These are phyloP conservation scores for Leptinotarsa tumamoca DNA, from an alignment of 2,888 invertebrate species.

Conservation along the genomic window DNA sequence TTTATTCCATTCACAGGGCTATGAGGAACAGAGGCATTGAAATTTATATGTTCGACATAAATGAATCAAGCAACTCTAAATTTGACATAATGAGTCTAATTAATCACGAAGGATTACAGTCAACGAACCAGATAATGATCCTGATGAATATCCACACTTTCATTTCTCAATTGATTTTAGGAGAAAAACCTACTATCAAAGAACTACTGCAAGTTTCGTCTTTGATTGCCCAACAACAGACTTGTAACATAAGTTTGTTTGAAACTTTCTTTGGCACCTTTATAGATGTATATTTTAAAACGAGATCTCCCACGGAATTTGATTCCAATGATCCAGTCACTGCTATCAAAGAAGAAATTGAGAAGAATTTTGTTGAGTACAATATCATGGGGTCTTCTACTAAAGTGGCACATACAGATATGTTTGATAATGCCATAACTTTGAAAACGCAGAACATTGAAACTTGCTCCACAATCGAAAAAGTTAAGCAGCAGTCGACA, in stretches of 20 bases:
- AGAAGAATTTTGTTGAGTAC: constrained; percentile 45
- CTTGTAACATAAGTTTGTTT: constrained; percentile 55
- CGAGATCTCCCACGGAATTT: constrained; percentile 58
- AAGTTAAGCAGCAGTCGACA: constrained; percentile 69
- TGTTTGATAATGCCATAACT: constrained; percentile 59
- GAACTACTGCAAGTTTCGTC: constrained; percentile 76
- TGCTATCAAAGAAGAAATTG: constrained; percentile 68
- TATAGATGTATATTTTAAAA: constrained; percentile 73
- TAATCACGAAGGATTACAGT: constrained; percentile 64
- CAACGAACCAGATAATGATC: constrained; percentile 51
- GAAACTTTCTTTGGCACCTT: constrained; percentile 73
- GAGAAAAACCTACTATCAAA: constrained; percentile 73
- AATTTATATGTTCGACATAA: constrained; percentile 73
- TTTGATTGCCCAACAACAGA: constrained; percentile 74
- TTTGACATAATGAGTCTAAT: constrained; percentile 71
- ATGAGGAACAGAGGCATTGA: constrained; percentile 99
- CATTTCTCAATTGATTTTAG: constrained; percentile 66
- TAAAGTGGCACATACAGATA: constrained; percentile 23
- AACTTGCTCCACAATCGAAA: constrained; percentile 68
- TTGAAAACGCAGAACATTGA: constrained; percentile 67
- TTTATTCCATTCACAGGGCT: constrained; percentile 72
- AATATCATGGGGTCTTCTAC: background rate
- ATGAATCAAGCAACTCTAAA: constrained; percentile 51
- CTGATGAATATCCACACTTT: constrained; percentile 68
- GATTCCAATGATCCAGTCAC: constrained; percentile 66